These are phyloP conservation scores for Campoletis sonorensis DNA, from an alignment of 1,140 invertebrate genomes.

Conservation along the genomic window DNA sequence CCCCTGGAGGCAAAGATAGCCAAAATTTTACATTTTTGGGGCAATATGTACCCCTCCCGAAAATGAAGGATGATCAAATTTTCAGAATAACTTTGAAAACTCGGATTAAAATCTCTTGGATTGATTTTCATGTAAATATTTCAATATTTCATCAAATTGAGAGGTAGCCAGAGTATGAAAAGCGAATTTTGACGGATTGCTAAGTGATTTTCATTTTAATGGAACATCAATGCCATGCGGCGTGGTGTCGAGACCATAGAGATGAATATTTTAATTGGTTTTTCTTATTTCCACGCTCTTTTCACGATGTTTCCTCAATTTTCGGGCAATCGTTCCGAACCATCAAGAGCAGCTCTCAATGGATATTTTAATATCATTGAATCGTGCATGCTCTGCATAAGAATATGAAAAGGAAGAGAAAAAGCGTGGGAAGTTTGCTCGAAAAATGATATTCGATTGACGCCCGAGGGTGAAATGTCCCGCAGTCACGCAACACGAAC, in stretches of 20 bases:
- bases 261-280: slow-evolving; percentile 5
- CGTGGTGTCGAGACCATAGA: background rate
- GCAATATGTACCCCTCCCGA: no score
- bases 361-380: slow-evolving; percentile 5
- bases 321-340: background rate
- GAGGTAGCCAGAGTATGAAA: slow-evolving; percentile 36
- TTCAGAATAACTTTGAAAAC: no score
- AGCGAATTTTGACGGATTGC: slow-evolving; percentile 41
- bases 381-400: background rate
- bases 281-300: background rate
- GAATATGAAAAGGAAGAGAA: background rate
- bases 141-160: slow-evolving; percentile 46
- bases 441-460: slow-evolving; percentile 37
- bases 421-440: background rate
- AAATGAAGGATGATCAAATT: no score
- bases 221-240: slow-evolving; percentile 49
- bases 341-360: background rate
- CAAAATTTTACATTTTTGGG: no score
- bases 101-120: no score
- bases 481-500: slow-evolving; percentile 33
- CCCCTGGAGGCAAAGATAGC: no score
- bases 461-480: slow-evolving; percentile 15
- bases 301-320: slow-evolving; percentile 13
- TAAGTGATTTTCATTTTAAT: slow-evolving; percentile 60
- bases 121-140: slow-evolving; percentile 60